Conservation (phyloP, 1,140 invertebrate genomes). For the Ganaspis sp. region DNA sequence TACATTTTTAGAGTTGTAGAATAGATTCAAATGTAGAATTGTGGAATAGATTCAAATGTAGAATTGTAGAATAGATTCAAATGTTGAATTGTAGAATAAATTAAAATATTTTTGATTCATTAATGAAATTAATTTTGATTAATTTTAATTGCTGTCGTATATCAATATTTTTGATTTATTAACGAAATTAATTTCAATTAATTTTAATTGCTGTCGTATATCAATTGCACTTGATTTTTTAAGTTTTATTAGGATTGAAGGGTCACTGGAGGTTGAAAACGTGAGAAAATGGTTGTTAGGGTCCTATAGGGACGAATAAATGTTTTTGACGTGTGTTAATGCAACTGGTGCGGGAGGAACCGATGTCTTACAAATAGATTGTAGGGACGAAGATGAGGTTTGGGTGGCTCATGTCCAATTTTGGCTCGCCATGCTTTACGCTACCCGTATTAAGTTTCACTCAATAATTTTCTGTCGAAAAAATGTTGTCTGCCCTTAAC, state of each 20-base stretch:
- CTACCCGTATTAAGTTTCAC: conserved; percentile 75
- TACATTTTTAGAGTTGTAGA: too few species aligned
- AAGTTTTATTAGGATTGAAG: not conserved
- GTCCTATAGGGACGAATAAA: conserved; percentile 47
- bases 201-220: too few species aligned
- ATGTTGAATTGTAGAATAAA: too few species aligned
- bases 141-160: too few species aligned
- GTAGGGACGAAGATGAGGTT: conserved; percentile 66
- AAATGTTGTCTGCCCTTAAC: conserved; percentile 54
- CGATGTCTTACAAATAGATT: conserved; percentile 77
- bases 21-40: too few species aligned
- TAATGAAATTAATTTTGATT: too few species aligned
- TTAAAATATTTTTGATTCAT: too few species aligned
- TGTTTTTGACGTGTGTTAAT: conserved; percentile 69
- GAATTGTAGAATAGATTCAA: too few species aligned
- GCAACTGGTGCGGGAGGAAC: conserved; percentile 70
- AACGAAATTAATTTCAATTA: too few species aligned
- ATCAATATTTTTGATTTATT: too few species aligned
- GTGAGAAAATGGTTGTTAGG: not conserved
- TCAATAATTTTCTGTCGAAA: conserved; percentile 72
- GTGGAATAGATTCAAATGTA: too few species aligned
- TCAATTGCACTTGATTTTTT: too few species aligned
- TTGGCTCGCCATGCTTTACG: conserved; percentile 73
- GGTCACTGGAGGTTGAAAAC: not conserved
- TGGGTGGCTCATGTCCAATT: conserved; percentile 77